These are phyloP conservation scores for Limnephilus marmoratus DNA, from an alignment of 2,888 invertebrate species.

Conservation along the genomic window DNA sequence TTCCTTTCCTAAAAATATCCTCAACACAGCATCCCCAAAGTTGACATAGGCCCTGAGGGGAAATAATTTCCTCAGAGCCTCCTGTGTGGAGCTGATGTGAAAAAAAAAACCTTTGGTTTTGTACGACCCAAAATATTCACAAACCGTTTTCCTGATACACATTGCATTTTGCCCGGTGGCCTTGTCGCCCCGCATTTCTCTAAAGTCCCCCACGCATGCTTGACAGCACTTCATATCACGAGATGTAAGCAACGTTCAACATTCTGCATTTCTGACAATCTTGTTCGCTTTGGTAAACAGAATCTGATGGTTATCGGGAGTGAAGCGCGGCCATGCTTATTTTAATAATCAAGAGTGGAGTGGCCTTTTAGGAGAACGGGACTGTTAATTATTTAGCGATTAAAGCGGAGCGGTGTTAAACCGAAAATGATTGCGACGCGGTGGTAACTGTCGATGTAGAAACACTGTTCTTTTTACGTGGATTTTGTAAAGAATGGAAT, in stretches of 20 bases:
- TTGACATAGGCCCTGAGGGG: too few species aligned
- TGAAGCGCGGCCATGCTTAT: constrained; percentile 12
- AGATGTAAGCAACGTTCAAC: constrained; percentile 27
- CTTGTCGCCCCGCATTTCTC: background rate
- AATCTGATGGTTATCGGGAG: constrained; percentile 39
- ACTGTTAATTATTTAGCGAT: constrained; percentile 22
- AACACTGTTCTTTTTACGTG: background rate
- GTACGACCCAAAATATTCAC: too few species aligned
- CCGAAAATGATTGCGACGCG: background rate
- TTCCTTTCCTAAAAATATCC: too few species aligned
- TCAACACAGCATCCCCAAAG: too few species aligned
- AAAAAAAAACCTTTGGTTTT: too few species aligned
- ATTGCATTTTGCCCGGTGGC: background rate
- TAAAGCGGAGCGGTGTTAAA: constrained; percentile 19
- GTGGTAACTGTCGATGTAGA: background rate
- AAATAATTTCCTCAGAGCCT: too few species aligned
- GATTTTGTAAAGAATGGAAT: background rate
- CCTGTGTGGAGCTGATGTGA: too few species aligned
- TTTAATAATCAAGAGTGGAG: constrained; percentile 14
- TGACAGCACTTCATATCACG: constrained; percentile 25
- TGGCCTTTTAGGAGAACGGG: constrained; percentile 31
- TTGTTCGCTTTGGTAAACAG: constrained; percentile 55
- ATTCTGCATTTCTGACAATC: constrained; percentile 46
- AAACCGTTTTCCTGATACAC: too few species aligned
- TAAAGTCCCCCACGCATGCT: constrained; percentile 4